phyloP scores from a whole-genome alignment of 1,140 invertebrate genomes.

The Subanguina moxae region DNA sequence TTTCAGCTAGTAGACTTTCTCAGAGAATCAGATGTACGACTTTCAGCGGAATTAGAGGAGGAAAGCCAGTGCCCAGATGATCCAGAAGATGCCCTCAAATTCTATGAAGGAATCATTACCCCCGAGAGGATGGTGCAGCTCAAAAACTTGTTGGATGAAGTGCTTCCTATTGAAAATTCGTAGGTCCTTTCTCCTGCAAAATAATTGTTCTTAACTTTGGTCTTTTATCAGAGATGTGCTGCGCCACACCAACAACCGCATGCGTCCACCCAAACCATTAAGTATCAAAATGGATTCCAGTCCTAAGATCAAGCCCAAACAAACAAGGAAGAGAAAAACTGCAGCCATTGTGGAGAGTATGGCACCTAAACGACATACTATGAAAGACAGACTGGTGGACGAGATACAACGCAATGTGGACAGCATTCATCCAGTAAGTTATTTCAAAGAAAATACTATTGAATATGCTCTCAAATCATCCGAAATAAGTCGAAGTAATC shows the following conservation, averaged over 20 bases:
- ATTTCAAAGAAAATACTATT: no score
- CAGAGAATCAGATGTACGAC: constrained; percentile 22
- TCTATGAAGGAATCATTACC: constrained; percentile 21
- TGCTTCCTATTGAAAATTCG: constrained; percentile 9
- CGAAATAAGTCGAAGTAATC: no score
- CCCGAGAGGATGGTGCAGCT: constrained; percentile 17
- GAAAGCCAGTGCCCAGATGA: constrained; percentile 18
- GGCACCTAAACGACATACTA: no score
- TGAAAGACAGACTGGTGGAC: no score
- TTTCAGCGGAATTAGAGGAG: constrained; percentile 10
- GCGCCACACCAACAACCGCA: constrained; percentile 2
- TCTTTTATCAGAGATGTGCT: background rate
- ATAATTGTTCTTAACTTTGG: no score
- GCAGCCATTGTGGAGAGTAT: no score
- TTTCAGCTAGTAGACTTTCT: constrained; percentile 18
- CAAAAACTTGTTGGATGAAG: constrained; percentile 5
- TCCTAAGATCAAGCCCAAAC: no score
- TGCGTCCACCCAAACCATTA: background rate
- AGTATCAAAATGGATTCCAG: no score
- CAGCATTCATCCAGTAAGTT: no score
- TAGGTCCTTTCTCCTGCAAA: background rate
- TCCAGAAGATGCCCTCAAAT: constrained; percentile 2
- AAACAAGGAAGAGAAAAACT: no score
- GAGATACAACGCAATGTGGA: no score
- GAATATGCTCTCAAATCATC: no score